Conservation (phyloP, 92 coral and sea anemone genomes). For the Epizoanthus ramosus region DNA sequence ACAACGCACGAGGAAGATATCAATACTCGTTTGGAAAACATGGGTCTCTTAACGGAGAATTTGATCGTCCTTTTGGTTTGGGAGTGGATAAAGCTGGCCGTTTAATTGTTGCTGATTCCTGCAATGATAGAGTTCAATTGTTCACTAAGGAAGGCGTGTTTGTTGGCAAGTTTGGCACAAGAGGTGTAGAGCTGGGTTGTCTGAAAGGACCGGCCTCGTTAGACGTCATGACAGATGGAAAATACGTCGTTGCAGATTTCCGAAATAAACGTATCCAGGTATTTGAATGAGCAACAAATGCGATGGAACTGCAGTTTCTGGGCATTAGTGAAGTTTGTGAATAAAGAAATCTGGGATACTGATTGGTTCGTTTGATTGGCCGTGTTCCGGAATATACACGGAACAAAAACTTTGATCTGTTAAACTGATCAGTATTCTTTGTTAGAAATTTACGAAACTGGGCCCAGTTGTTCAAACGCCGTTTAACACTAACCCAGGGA, state of each 20-base stretch:
- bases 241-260: slow-evolving; percentile 35
- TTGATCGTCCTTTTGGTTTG: slow-evolving; percentile 41
- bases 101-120: slow-evolving; percentile 32
- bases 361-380: no score
- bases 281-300: not conserved
- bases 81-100: slow-evolving; percentile 21
- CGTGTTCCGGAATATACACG: no score
- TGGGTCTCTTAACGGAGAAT: slow-evolving; percentile 32
- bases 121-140: slow-evolving; percentile 36
- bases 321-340: no score
- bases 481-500: no score
- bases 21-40: slow-evolving; percentile 28
- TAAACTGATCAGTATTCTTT: no score
- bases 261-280: slow-evolving; percentile 43
- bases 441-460: no score
- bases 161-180: slow-evolving; percentile 32
- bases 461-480: no score
- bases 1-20: slow-evolving; percentile 22
- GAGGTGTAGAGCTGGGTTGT: slow-evolving; percentile 30
- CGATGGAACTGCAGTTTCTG: no score
- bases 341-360: no score
- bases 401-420: no score
- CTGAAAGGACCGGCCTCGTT: slow-evolving; percentile 30
- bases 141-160: slow-evolving; percentile 33
- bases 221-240: slow-evolving; percentile 34